These are phyloP conservation scores for Macrotrachela quadricornifera DNA, from an alignment of 1,140 invertebrate species.

Conservation along the genomic window DNA sequence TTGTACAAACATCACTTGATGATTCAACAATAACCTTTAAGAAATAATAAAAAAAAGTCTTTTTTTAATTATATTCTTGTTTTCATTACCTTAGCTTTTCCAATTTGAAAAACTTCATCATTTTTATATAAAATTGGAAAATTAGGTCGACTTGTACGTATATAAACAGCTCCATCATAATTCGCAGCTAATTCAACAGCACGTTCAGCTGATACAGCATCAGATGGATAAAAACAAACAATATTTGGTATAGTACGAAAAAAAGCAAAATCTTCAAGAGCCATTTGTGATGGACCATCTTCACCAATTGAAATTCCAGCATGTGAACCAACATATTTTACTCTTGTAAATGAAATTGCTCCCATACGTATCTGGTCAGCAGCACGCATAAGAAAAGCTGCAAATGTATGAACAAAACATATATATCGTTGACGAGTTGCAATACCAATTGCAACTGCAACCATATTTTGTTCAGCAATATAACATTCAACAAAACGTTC, in stretches of 20 bases:
- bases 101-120: slow-evolving; percentile 54
- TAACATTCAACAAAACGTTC: slow-evolving; percentile 82
- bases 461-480: slow-evolving; percentile 93
- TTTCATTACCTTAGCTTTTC: too few species aligned
- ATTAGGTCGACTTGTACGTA: slow-evolving; percentile 74
- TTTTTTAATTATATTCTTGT: too few species aligned
- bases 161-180: slow-evolving; percentile 79
- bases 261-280: slow-evolving; percentile 82
- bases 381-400: slow-evolving; percentile 81
- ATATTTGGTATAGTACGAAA: slow-evolving; percentile 73
- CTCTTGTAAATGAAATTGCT: slow-evolving; percentile 88
- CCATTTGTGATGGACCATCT: slow-evolving; percentile 99
- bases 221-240: slow-evolving; percentile 86
- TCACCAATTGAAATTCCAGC: slow-evolving; percentile 77
- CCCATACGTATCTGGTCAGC: slow-evolving; percentile 95
- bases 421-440: slow-evolving; percentile 66
- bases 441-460: slow-evolving; percentile 74
- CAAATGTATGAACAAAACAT: slow-evolving; percentile 84
- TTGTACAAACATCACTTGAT: slow-evolving; percentile 47
- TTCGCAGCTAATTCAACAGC: slow-evolving; percentile 87
- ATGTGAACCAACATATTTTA: slow-evolving; percentile 82
- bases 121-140: slow-evolving; percentile 67
- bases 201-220: slow-evolving; percentile 77
- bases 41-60: too few species aligned
- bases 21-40: slow-evolving; percentile 35